These are phyloP conservation scores for Tachina lurida DNA, from an alignment of 2,888 invertebrate genomes.

Conservation along the genomic window DNA sequence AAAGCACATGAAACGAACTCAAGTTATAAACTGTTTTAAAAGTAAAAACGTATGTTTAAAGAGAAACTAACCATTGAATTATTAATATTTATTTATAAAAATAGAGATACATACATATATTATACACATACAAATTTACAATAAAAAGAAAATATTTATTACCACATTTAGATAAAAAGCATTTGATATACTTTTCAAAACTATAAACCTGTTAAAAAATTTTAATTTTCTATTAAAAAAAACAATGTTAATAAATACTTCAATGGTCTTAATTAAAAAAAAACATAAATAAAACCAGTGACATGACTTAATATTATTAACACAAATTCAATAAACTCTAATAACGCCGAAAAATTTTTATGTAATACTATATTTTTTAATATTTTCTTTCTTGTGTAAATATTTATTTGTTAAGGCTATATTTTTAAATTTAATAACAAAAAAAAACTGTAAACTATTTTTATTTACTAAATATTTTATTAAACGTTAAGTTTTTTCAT, in stretches of 20 bases:
- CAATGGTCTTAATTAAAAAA: background rate
- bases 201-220: slow-evolving; percentile 14
- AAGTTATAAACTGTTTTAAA: slow-evolving; percentile 69
- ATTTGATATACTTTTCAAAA: slow-evolving; percentile 29
- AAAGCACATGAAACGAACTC: slow-evolving; percentile 68
- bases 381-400: slow-evolving; percentile 37
- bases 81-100: slow-evolving; percentile 40
- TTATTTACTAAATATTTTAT: slow-evolving; percentile 20
- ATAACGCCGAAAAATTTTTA: slow-evolving; percentile 6
- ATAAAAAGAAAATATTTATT: slow-evolving; percentile 21
- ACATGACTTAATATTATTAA: background rate
- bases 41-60: slow-evolving; percentile 41
- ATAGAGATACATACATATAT: background rate
- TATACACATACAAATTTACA: slow-evolving; percentile 36
- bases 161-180: slow-evolving; percentile 41
- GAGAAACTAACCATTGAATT: slow-evolving; percentile 18
- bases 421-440: slow-evolving; percentile 12
- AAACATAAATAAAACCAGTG: background rate
- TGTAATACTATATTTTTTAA: slow-evolving; percentile 5
- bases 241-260: slow-evolving; percentile 17
- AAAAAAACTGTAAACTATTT: slow-evolving; percentile 36
- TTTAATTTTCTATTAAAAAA: background rate
- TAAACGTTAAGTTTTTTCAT: slow-evolving; percentile 65
- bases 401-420: slow-evolving; percentile 36
- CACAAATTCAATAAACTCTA: background rate